Base-by-base conservation (phyloP, 2,797 vertebrate species). In the Chelmon rostratus region DNA sequence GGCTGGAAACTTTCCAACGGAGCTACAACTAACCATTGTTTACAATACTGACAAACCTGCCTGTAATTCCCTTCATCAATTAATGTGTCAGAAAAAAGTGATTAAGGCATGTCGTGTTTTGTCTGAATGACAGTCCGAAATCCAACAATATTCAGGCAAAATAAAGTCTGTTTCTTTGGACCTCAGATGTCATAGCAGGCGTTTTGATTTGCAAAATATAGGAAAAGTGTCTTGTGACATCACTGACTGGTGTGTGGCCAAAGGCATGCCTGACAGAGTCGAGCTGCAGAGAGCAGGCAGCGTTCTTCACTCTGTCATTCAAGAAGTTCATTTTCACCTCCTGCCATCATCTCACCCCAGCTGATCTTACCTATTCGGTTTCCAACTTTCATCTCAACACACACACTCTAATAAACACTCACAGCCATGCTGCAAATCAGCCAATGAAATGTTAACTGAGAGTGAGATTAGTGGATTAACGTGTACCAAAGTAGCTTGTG, bases 381-480 rank as follows among this genome's bases (percentile, higher is more conserved):
- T 61, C 28, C 47, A 64, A 13, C 33, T 56, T 42, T 13, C 40
- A 63, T 58, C 74, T 62, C 42, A 73, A 8, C n/a, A 40, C 28
- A n/a, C 63, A 10, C 49, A 65, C 52, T n/a, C n/a, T 19, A 46
- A 68, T n/a, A 53, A 44, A 50, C 9, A 57, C 46, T 53, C 81
- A 38, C 16, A 19, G n/a, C 59, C 72, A 52, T 8, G 6, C 46
- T 63, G 67, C 79, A 80, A 86, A 84, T 89, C 84, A 91, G 76
- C 89, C 90, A 92, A 89, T 91, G 88, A 91, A 89, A 90, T 68
- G 84, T 86, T 88, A 86, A 88, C 76, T 58, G 84, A 88, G 89
- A 85, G 68, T 85, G 78, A 92, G 92, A 93, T 94, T 94, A 95
- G 86, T 88, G 93, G 94, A 95, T 96, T 94, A 95, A 67, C 86